Evolutionary conservation across 2,113 vertebrate genomes (phyloP).

Genomic region (Heteronetta atricapilla): DNA sequence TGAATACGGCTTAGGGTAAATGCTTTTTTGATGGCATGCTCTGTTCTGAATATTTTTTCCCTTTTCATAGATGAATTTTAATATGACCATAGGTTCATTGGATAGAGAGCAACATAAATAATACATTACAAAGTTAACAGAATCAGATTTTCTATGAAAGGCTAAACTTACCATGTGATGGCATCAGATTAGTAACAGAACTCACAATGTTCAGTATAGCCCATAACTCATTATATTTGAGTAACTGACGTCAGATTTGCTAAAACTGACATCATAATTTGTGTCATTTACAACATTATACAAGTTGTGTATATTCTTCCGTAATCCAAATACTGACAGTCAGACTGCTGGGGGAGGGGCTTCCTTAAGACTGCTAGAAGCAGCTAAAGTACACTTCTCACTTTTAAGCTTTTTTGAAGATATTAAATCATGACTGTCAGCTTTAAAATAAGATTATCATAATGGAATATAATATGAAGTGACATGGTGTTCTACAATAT

Average conservation of each 20-base stretch:
- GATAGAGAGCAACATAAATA: not conserved
- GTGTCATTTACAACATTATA: constrained; percentile 18
- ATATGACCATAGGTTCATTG: not conserved
- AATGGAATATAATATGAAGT: constrained; percentile 50
- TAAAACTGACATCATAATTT: not conserved
- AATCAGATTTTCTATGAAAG: not conserved
- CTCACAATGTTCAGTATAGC: not conserved
- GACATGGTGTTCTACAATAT: constrained; percentile 55
- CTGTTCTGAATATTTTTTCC: not conserved
- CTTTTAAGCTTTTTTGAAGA: constrained; percentile 19
- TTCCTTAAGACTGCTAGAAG: constrained; percentile 14
- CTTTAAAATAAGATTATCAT: constrained; percentile 62
- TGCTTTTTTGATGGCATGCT: constrained; percentile 20
- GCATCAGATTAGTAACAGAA: not conserved
- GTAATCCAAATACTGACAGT: not conserved
- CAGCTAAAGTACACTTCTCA: constrained; percentile 12
- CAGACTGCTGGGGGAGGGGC: not conserved
- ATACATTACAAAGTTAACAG: not conserved
- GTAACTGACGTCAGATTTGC: not conserved
- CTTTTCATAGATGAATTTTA: constrained; percentile 2
- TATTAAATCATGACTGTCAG: constrained; percentile 48
- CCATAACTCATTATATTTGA: not conserved
- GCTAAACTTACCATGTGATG: not conserved
- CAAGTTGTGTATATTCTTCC: not conserved
- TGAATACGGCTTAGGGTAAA: constrained; percentile 24